Conservation (phyloP, 2,888 invertebrate species). For the Glyphotaelius pellucidus region DNA sequence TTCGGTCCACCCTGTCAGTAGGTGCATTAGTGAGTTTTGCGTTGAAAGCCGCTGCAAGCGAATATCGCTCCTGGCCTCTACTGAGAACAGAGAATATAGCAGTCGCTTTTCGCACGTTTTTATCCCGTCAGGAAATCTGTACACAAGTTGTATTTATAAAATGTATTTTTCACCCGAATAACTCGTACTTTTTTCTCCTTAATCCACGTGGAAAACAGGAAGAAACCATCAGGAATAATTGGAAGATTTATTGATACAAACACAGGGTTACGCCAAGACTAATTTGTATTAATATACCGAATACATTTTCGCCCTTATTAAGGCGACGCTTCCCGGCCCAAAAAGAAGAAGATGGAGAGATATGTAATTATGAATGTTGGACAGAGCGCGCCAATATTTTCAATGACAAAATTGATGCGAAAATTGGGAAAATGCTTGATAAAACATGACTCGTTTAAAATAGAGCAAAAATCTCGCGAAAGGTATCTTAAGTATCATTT, state of each 20-base stretch:
- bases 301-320: no score
- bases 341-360: no score
- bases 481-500: no score
- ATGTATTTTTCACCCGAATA: not conserved
- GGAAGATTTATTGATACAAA: not conserved
- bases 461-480: no score
- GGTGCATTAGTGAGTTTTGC: not conserved
- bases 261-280: no score
- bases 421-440: no score
- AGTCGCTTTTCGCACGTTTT: not conserved
- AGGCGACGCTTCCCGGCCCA: no score
- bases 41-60: not conserved
- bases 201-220: not conserved
- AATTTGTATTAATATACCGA: no score
- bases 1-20: not conserved
- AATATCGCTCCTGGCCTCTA: not conserved
- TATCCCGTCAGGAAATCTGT: not conserved
- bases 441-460: no score
- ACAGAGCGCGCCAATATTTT: no score
- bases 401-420: no score
- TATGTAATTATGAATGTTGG: no score
- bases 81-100: constrained; percentile 6
- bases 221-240: not conserved
- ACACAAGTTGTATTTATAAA: not conserved
- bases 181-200: not conserved